phyloP scores from a whole-genome alignment of 2,113 vertebrate species.

The Lycocorax pyrrhopterus region DNA sequence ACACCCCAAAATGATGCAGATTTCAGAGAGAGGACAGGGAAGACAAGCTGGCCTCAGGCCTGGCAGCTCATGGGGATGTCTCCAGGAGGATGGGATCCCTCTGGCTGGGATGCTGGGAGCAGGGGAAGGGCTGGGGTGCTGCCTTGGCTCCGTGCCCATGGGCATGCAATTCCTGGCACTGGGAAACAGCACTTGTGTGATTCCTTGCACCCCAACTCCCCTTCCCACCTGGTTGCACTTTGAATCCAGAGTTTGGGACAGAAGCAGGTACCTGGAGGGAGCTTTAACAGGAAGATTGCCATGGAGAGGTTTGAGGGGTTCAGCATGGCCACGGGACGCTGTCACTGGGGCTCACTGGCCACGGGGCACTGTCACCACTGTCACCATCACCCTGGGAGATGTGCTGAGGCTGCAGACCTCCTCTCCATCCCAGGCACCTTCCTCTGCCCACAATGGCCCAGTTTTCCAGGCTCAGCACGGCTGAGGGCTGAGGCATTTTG shows the following conservation, averaged over 20 bases:
- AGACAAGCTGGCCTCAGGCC: background rate
- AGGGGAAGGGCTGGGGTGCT: background rate
- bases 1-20: background rate
- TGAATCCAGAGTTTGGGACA: background rate
- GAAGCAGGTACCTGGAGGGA: background rate
- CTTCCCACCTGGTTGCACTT: background rate
- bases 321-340: background rate
- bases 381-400: rapidly evolving
- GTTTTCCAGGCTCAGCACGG: background rate
- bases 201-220: background rate
- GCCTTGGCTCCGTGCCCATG: background rate
- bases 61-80: background rate
- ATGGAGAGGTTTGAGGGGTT: background rate
- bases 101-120: background rate
- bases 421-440: background rate
- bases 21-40: background rate
- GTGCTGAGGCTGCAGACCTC: background rate
- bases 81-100: background rate
- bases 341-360: background rate
- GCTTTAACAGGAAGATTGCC: background rate
- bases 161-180: background rate
- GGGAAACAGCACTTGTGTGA: background rate
- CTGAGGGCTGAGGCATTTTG: background rate
- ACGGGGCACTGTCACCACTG: background rate
- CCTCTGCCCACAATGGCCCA: background rate